Evolutionary conservation across 2,888 invertebrate species (phyloP).

Genomic region (Nephrotoma flavescens): DNA sequence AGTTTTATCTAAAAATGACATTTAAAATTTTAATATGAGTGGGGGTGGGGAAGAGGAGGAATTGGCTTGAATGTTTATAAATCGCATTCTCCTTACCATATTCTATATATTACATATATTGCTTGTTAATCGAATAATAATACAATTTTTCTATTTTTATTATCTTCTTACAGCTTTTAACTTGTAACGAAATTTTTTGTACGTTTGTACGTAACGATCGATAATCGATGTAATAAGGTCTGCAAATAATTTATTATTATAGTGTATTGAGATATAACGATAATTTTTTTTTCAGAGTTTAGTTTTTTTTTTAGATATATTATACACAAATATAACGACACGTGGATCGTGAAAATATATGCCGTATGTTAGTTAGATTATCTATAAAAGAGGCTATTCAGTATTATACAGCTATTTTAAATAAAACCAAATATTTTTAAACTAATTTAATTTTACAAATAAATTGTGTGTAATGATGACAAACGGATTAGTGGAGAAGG

Average conservation of each 20-base stretch:
- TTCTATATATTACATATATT: no score
- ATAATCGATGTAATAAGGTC: neutral
- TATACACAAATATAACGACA: neutral
- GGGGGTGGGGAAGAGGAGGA: neutral
- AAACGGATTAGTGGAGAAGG: slow-evolving; percentile 43
- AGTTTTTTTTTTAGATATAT: neutral
- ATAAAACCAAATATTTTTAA: neutral
- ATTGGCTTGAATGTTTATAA: no score
- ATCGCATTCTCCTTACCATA: neutral
- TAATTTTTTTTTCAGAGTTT: neutral
- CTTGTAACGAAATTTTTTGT: neutral
- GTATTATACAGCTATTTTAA: neutral
- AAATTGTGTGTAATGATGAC: slow-evolving; percentile 15
- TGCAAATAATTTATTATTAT: neutral
- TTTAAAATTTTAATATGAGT: neutral
- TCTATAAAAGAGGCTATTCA: neutral
- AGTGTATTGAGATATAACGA: neutral
- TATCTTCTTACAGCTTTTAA: neutral
- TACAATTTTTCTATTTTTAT: neutral
- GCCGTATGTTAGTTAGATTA: neutral
- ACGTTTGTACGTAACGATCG: neutral
- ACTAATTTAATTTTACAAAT: neutral
- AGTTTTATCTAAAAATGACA: neutral
- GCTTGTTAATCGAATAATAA: neutral
- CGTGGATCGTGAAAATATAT: neutral